Evolutionary conservation across 2,113 vertebrate species (phyloP), one percentile per base, ranked within the genome.

Genomic region (Colius striatus): DNA sequence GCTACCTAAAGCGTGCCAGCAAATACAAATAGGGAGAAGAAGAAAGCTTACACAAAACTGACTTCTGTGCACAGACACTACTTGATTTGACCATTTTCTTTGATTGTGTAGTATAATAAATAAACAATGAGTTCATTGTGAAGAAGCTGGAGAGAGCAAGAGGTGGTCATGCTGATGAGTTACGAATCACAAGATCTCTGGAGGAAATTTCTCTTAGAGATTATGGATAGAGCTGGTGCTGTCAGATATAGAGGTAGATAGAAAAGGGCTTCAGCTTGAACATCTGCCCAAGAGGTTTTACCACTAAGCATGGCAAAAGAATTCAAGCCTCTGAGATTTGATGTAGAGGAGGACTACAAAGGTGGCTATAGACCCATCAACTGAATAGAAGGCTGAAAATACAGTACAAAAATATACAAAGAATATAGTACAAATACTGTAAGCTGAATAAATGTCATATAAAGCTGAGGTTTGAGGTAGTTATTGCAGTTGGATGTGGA

Each of bases 161-260:
- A 55, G 47, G 60, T 34, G 92, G 66, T 70, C 54, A 30, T 45
- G 41, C 92, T 87, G 66, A 67, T 84, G 76, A 65, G 48, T 86
- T 84, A 43, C 61, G 70, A 87, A 62, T 91, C 91, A 92, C 22
- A 87, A 41, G 84, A 81, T 78, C 86, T 90, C 48, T 71, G 84
- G 70, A 75, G 84, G 70, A 84, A 81, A 41, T 88, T 63, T 84
- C n/a, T 78, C 32, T 34, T 58, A 20, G 29, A 82, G 70, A 29
- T 89, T 43, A 61, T 87, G 54, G 26, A 19, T 50, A 60, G 53
- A 94, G 70, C 57, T 67, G 38, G 65, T 87, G 66, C 81, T 82
- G 41, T 91, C 84, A 74, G 63, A 87, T 67, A 26, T 0, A 0
- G 73, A 81, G 38, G 11, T 93, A 51, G 48, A 47, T 27, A n/a